These are phyloP conservation scores for Camponotus pennsylvanicus DNA, from an alignment of 1,140 invertebrate species.

Conservation along the genomic window DNA sequence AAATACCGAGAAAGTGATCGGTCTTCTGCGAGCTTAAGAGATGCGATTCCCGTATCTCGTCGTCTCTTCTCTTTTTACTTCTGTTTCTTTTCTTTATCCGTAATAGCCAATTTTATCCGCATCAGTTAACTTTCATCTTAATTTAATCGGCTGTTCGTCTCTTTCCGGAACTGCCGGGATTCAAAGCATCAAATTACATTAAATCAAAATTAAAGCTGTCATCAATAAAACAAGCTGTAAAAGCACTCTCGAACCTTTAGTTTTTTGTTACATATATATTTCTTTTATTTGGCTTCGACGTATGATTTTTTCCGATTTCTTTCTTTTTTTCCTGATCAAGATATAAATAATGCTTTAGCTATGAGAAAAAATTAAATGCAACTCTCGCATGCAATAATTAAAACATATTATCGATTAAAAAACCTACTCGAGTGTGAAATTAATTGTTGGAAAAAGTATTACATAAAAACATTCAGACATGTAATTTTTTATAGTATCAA, in stretches of 20 bases:
- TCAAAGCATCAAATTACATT: neutral
- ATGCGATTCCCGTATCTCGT: neutral
- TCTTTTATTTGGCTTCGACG: neutral
- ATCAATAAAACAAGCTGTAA: neutral
- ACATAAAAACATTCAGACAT: neutral
- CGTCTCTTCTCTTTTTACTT: neutral
- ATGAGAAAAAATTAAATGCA: neutral
- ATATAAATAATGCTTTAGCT: neutral
- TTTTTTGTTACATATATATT: neutral
- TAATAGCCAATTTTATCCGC: constrained; percentile 21
- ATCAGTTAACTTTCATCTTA: constrained; percentile 51
- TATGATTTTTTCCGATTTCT: neutral
- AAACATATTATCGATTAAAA: neutral
- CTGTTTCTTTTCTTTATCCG: constrained; percentile 3
- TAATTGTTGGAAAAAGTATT: neutral
- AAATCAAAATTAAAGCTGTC: constrained; percentile 20
- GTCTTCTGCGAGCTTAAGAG: neutral
- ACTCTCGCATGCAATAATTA: neutral
- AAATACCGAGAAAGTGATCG: neutral
- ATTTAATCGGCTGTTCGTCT: constrained; percentile 18
- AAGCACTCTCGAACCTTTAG: neutral
- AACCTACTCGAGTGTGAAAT: neutral
- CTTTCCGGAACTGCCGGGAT: neutral
- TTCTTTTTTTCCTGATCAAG: neutral
- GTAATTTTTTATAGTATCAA: neutral